A percentile compares a stretch with the other conserved stretches of the same genome.
These are phyloP conservation scores for Elysia crispata DNA, from an alignment of 2,888 invertebrate species.

Conservation along the genomic window DNA sequence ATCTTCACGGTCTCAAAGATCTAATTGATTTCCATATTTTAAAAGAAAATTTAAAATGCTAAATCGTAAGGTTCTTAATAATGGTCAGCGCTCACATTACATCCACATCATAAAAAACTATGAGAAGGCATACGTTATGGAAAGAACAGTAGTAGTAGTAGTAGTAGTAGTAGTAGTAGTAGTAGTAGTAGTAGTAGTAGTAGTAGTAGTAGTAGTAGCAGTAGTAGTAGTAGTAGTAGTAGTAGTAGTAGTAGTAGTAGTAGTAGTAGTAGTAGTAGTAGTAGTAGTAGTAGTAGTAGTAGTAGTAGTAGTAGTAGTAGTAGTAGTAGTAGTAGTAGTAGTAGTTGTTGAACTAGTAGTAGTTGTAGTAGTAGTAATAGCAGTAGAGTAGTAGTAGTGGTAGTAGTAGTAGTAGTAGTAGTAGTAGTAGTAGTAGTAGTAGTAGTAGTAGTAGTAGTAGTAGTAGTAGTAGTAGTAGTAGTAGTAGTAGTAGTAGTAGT, in stretches of 20 bases:
- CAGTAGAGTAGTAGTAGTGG: constrained; percentile 18
- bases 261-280: constrained; percentile 28
- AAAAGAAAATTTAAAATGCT: too few species aligned
- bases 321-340: constrained; percentile 26
- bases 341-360: constrained; percentile 18
- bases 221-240: constrained; percentile 28
- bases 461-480: constrained; percentile 25
- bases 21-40: too few species aligned
- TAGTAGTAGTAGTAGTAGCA: constrained; percentile 24
- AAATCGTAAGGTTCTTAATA: too few species aligned
- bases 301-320: constrained; percentile 28
- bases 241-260: constrained; percentile 28
- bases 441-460: constrained; percentile 16
- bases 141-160: too few species aligned
- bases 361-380: constrained; percentile 11
- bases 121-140: too few species aligned
- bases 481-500: constrained; percentile 28
- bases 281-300: constrained; percentile 28
- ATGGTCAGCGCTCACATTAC: too few species aligned
- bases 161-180: too few species aligned
- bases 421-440: constrained; percentile 28
- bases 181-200: too few species aligned
- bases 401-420: constrained; percentile 20
- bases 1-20: too few species aligned
- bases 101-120: too few species aligned